These are phyloP conservation scores for Asarcornis scutulata DNA, from an alignment of 2,113 vertebrate genomes.

Conservation along the genomic window DNA sequence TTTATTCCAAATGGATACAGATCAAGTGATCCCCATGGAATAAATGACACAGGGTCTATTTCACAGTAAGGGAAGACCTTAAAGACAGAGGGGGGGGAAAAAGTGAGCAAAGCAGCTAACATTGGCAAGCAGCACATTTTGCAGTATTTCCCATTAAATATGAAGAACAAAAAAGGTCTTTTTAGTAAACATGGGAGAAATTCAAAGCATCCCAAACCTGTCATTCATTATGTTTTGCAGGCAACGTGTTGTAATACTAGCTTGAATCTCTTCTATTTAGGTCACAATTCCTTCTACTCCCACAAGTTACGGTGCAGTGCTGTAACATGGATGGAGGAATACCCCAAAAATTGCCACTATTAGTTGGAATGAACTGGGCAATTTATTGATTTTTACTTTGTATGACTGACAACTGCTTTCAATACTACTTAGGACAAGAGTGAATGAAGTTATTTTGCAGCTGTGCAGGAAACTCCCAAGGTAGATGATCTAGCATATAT, in stretches of 20 bases:
- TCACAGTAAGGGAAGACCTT: background rate
- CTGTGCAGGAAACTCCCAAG: background rate
- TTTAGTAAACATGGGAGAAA: background rate
- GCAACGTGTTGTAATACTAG: background rate
- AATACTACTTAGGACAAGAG: background rate
- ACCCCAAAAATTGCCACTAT: background rate
- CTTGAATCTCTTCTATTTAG: constrained; percentile 37
- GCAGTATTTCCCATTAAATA: background rate
- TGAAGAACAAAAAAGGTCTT: background rate
- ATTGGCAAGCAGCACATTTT: background rate
- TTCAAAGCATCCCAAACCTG: constrained; percentile 33
- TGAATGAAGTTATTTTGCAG: background rate
- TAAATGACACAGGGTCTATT: fast-evolving
- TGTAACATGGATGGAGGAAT: background rate
- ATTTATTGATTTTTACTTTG: background rate
- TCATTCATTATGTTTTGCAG: background rate
- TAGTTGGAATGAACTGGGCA: fast-evolving
- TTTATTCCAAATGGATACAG: background rate
- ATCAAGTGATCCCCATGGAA: background rate
- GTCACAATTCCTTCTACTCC: constrained; percentile 21
- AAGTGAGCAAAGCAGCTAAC: background rate
- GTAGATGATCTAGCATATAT: background rate
- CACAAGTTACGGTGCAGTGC: background rate
- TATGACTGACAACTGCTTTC: background rate
- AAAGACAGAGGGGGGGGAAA: background rate